Evolutionary conservation across 2,113 vertebrate species (phyloP), one percentile per base, ranked within the genome.

Genomic region (Pelobates fuscus): DNA sequence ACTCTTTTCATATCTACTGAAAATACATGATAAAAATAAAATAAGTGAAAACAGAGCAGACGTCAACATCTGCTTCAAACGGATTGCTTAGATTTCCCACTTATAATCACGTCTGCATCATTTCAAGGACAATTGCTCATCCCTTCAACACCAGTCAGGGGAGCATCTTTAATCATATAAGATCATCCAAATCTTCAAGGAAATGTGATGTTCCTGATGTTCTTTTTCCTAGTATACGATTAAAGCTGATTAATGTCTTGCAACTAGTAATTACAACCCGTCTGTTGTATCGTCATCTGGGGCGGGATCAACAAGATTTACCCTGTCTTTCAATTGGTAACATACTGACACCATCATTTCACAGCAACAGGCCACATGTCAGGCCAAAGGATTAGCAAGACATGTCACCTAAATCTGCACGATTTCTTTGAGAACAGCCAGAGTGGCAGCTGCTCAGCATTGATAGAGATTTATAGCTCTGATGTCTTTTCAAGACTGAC

Each of bases 111-210:
- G 78, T 79, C 87, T 86, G 80, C 70, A 75, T 82, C 78, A 77
- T 81, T 70, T 62, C 82, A 66, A 81, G 72, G 78, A 83, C 79
- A 84, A 86, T 79, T 84, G 82, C 72, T 81, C 81, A 78, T 72
- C 15, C 1, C 76, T 68, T 77, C 77, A 80, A 77, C 74, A 63
- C 1, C 2, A 84, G 80, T 73, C 83, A 91, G 84, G 78, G 86
- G 87, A 85, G 87, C 86, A 82, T 86, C 86, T 88, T 89, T 89
- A 90, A 92, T 93, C 89, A 62, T 77, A 37, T 84, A 91, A 88
- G 86, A 86, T 82, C 87, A 88, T 88, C 86, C 67, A 77, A 86
- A 67, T 81, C 81, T 88, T 85, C 64, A 82, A 88, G 85, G 58
- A 77, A 87, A 86, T 88, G 86, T 82, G 86, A 84, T 81, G 71